A percentile compares a stretch with the other conserved stretches of the same genome.
These are phyloP conservation scores for Pangasius macronema DNA, from an alignment of 2,797 vertebrate species.

Conservation along the genomic window DNA sequence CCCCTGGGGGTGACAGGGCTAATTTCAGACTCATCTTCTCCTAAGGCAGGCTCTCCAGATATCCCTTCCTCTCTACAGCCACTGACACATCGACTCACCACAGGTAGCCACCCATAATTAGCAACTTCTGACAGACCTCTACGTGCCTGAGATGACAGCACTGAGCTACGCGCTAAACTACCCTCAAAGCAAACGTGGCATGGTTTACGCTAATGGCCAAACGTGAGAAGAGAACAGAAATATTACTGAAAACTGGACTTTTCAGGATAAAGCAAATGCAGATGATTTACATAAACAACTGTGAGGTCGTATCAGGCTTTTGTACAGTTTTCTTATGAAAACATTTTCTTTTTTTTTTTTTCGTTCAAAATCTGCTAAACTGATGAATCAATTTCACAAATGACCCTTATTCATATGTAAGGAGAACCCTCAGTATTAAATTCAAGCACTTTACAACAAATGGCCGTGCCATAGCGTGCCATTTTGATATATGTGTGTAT, in stretches of 20 bases:
- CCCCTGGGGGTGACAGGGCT: slow-evolving; percentile 73
- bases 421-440: slow-evolving; percentile 71
- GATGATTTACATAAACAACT: not conserved
- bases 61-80: slow-evolving; percentile 60
- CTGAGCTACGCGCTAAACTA: slow-evolving; percentile 25
- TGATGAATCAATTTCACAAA: slow-evolving; percentile 72
- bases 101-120: slow-evolving; percentile 68
- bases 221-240: not conserved
- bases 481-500: slow-evolving; percentile 73
- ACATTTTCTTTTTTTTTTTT: not conserved
- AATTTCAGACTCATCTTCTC: slow-evolving; percentile 79
- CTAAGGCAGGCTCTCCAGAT: slow-evolving; percentile 70
- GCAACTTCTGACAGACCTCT: slow-evolving; percentile 55
- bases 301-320: not conserved
- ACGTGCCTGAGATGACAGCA: slow-evolving; percentile 32
- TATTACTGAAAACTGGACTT: not conserved
- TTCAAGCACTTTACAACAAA: slow-evolving; percentile 75
- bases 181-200: not conserved
- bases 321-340: not conserved
- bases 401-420: slow-evolving; percentile 75
- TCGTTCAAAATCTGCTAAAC: slow-evolving; percentile 58
- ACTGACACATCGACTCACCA: slow-evolving; percentile 67
- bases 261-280: not conserved
- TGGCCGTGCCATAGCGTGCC: slow-evolving; percentile 72
- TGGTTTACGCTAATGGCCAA: not conserved